Evolutionary conservation across 1,140 invertebrate genomes (phyloP).

Genomic region (silkworm (Bombyx mori)): ASM3026992v2 NC_085118.1:3019501-3020000

Average conservation of each 20-base stretch:
- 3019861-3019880: constrained; percentile 80
- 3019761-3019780: constrained; percentile 79
- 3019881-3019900: constrained; percentile 80
- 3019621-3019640: constrained; percentile 88
- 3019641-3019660: constrained; percentile 80
- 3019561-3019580: constrained; percentile 74
- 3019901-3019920: constrained; percentile 76
- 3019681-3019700: constrained; percentile 78
- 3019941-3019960: constrained; percentile 69
- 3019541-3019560: constrained; percentile 76
- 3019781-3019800: constrained; percentile 73
- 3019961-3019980: constrained; percentile 74
- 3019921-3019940: constrained; percentile 59
- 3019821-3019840: constrained; percentile 85
- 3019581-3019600: constrained; percentile 75
- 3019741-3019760: constrained; percentile 78
- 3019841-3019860: constrained; percentile 90
- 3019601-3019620: constrained; percentile 83
- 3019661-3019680: constrained; percentile 82
- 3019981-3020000: constrained; percentile 24
- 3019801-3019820: constrained; percentile 77
- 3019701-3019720: constrained; percentile 76
- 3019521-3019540: constrained; percentile 75
- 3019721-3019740: constrained; percentile 76
- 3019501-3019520: constrained; percentile 87